Conservation (phyloP, 2,888 invertebrate species). For the Drosophila lacicola region DNA sequence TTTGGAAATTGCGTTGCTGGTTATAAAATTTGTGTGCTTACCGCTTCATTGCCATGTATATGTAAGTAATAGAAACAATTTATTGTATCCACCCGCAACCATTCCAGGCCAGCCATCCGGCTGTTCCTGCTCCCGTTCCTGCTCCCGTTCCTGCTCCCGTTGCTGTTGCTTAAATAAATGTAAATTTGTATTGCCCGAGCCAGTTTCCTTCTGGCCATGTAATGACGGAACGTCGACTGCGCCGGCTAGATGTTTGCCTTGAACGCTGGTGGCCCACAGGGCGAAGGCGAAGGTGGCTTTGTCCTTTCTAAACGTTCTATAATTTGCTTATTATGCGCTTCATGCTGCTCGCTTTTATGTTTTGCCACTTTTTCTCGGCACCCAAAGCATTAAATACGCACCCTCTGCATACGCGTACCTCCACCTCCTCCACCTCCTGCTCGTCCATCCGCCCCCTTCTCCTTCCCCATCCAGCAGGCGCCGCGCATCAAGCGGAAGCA, state of each 20-base stretch:
- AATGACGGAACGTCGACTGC: slow-evolving; percentile 45
- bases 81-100: slow-evolving; percentile 69
- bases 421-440: not conserved
- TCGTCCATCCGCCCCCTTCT: not conserved
- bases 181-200: slow-evolving; percentile 67
- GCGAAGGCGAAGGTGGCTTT: slow-evolving; percentile 36
- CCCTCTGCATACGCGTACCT: slow-evolving; percentile 47
- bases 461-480: not conserved
- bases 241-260: slow-evolving; percentile 30
- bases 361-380: slow-evolving; percentile 75
- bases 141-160: slow-evolving; percentile 12
- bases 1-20: slow-evolving; percentile 79
- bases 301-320: slow-evolving; percentile 81
- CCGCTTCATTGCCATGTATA: slow-evolving; percentile 80
- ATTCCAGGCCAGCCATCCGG: slow-evolving; percentile 14
- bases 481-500: slow-evolving; percentile 28
- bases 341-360: slow-evolving; percentile 78
- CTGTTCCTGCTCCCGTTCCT: slow-evolving; percentile 10
- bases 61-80: slow-evolving; percentile 83
- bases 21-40: slow-evolving; percentile 82
- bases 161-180: slow-evolving; percentile 64
- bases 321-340: slow-evolving; percentile 84
- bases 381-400: slow-evolving; percentile 69
- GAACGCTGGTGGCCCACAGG: slow-evolving; percentile 11
- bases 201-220: slow-evolving; percentile 54